phyloP scores from a whole-genome alignment of 2,113 vertebrate genomes.

The Cephalopholis sonnerati region DNA sequence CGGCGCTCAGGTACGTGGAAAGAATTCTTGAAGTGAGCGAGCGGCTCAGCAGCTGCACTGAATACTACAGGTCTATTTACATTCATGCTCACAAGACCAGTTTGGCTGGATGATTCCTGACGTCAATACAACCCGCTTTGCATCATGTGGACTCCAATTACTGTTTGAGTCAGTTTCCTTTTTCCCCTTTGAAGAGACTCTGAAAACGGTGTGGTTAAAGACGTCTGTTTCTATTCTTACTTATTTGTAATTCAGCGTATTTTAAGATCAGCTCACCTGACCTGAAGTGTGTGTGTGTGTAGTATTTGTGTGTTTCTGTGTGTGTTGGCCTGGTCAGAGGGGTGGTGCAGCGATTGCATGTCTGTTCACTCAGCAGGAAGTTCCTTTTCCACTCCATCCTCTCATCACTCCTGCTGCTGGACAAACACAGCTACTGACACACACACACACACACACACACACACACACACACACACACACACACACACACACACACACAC shows the following conservation, averaged over 20 bases:
- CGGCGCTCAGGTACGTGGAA: slow-evolving; percentile 56
- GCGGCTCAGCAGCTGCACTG: slow-evolving; percentile 40
- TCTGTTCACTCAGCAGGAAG: slow-evolving; percentile 77
- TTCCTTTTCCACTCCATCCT: slow-evolving; percentile 74
- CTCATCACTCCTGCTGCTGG: slow-evolving; percentile 68
- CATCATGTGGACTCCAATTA: slow-evolving; percentile 40
- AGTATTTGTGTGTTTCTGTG: slow-evolving; percentile 13
- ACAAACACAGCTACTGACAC: slow-evolving; percentile 60
- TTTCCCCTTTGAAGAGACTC: background rate
- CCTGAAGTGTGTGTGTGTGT: background rate
- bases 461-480: slow-evolving; percentile 35
- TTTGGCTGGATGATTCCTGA: slow-evolving; percentile 51
- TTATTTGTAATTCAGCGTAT: background rate
- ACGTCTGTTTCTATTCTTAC: background rate
- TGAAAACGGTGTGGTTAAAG: background rate
- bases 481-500: slow-evolving; percentile 30
- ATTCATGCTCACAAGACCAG: slow-evolving; percentile 51
- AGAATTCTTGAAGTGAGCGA: slow-evolving; percentile 62
- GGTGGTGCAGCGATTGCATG: slow-evolving; percentile 50
- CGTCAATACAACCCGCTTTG: slow-evolving; percentile 13
- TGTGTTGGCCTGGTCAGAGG: slow-evolving; percentile 47
- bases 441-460: slow-evolving; percentile 28
- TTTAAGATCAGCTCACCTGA: background rate
- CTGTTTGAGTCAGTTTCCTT: background rate
- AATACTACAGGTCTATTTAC: slow-evolving; percentile 35